Conservation (phyloP, 2,797 vertebrate species). For the Lepus townsendii region DNA sequence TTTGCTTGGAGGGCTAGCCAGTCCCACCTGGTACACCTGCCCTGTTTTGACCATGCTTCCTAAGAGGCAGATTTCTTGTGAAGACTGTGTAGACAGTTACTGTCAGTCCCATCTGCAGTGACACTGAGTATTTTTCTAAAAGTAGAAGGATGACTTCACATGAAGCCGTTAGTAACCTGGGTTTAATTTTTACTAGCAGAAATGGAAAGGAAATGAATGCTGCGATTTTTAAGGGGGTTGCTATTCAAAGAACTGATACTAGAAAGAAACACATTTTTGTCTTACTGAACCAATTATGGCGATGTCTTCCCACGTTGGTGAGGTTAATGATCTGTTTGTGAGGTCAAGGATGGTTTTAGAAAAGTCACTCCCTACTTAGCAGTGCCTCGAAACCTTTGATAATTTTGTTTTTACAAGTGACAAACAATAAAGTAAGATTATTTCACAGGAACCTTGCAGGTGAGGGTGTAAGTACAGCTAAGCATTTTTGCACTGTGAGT, state of each 20-base stretch:
- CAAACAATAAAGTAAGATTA: constrained; percentile 18
- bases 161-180: not conserved
- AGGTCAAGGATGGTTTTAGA: constrained; percentile 56
- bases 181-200: constrained; percentile 62
- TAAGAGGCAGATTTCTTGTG: constrained; percentile 38
- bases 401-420: constrained; percentile 38
- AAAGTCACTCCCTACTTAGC: constrained; percentile 44
- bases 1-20: not conserved
- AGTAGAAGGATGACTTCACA: constrained; percentile 25
- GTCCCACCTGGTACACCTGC: not conserved
- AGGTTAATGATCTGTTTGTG: constrained; percentile 67
- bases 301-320: not conserved
- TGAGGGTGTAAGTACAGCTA: not conserved
- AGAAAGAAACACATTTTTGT: constrained; percentile 52
- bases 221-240: not conserved
- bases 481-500: not conserved
- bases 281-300: constrained; percentile 38
- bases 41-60: constrained; percentile 8
- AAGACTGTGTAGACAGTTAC: not conserved
- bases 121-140: not conserved
- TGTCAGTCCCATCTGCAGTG: not conserved
- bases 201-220: constrained; percentile 38
- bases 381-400: constrained; percentile 12
- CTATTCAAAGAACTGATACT: constrained; percentile 61
- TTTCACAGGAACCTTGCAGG: not conserved